Base-by-base conservation (phyloP, 30 jellyfish, hydroid and myxozoan species). In the Turritopsis dohrnii region DNA sequence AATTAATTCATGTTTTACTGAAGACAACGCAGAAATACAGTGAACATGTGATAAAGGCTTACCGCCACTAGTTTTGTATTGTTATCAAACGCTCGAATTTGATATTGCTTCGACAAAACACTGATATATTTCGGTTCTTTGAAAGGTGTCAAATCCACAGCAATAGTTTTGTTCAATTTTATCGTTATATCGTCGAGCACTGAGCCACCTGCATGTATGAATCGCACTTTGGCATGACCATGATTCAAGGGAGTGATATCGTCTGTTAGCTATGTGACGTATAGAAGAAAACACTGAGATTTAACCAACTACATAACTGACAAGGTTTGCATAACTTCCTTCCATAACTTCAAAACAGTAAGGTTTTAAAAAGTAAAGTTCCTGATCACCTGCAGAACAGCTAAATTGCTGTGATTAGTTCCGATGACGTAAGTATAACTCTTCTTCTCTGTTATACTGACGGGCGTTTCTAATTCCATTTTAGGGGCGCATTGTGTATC, bases 161-260 rank as follows among this genome's bases (percentile, higher is more conserved):
- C 54, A 1, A 79, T 31, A 23, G 99, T 53, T 65, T 94, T 86
- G 85, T 89, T 89, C 80, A 85, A 86, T 72, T 88, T 79, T 75
- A 94, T 90, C 20, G 92, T 85, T 16, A 94, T 84, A 17, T 86
- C 85, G 54, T 88, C 96, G 74, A 54, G 73, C 25, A 94, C 99
- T 1, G 94, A 81, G n/a, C 97, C 96, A 28, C 99, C 99, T 65
- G 93, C 99, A 79, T 88, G 97, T 8, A 94, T 90, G 74, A 94
- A 94, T 16, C 99, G 96, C 71, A 88, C 99, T 75, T 76, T 71
- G n/a, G 99, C 96, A 52, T 90, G 88, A 13, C 89, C 89, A 77
- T 86, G 95, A 18, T 90, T 74, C 52, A 86, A 52, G 0, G 99
- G 99, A 24, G 93, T 86, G 21, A 86, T 90, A 30, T 89, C 95